A percentile compares a stretch with the other conserved stretches of the same genome.
Conservation (phyloP, 2,797 vertebrate species). For the Pteropus rufus region DNA sequence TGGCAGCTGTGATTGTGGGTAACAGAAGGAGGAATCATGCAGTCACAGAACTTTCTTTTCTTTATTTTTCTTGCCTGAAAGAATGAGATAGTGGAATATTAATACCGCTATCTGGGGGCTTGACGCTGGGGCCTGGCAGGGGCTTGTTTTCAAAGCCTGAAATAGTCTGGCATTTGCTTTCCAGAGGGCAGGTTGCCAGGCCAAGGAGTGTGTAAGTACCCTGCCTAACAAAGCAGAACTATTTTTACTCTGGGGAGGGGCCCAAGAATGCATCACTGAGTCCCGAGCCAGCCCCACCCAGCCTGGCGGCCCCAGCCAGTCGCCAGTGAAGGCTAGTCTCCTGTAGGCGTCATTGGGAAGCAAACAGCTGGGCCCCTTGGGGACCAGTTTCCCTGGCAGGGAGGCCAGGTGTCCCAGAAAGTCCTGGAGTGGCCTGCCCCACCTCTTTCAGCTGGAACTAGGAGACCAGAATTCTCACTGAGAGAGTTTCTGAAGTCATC, state of each 20-base stretch:
- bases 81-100: slow-evolving; percentile 50
- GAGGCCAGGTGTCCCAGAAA: neutral
- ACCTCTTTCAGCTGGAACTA: neutral
- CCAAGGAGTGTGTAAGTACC: slow-evolving; percentile 36
- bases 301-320: neutral
- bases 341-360: neutral
- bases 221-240: slow-evolving; percentile 67
- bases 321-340: neutral
- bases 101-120: slow-evolving; percentile 47
- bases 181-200: slow-evolving; percentile 48
- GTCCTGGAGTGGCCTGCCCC: neutral
- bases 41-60: slow-evolving; percentile 28
- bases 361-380: neutral
- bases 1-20: slow-evolving; percentile 4
- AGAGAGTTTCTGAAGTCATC: neutral
- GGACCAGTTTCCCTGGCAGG: neutral
- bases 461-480: neutral
- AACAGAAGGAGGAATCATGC: slow-evolving; percentile 52
- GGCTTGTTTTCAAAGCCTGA: slow-evolving; percentile 62
- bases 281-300: neutral
- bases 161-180: slow-evolving; percentile 64
- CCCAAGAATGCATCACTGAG: neutral
- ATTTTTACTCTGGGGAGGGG: slow-evolving; percentile 56
- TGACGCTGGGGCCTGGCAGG: slow-evolving; percentile 49
- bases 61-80: slow-evolving; percentile 61